These are phyloP conservation scores for Scrobipalpa costella DNA, from an alignment of 2,888 invertebrate genomes.

Conservation along the genomic window DNA sequence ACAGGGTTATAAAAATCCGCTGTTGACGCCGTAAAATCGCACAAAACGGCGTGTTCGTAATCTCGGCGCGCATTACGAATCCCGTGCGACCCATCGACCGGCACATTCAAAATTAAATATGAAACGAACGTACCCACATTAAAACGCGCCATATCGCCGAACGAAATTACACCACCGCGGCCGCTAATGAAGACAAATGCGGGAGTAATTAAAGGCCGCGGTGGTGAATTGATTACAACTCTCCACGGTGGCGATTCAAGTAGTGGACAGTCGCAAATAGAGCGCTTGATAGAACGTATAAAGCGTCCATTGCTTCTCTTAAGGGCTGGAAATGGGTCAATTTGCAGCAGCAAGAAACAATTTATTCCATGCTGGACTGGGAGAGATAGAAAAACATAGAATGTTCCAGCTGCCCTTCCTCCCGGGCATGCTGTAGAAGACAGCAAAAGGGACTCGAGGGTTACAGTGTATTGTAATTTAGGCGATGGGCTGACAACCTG, in stretches of 20 bases:
- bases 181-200: conserved; percentile 26
- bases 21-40: conserved; percentile 15
- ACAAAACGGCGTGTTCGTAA: background rate
- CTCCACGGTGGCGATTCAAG: conserved; percentile 8
- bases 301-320: too few species aligned
- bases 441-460: too few species aligned
- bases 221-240: conserved; percentile 25
- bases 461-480: too few species aligned
- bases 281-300: too few species aligned
- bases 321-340: too few species aligned
- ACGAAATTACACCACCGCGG: conserved; percentile 19
- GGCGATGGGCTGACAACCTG: too few species aligned
- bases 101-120: conserved; percentile 18
- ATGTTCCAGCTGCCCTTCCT: too few species aligned
- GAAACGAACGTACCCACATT: conserved; percentile 19
- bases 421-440: too few species aligned
- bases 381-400: too few species aligned
- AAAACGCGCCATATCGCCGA: conserved; percentile 12
- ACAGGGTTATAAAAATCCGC: conserved; percentile 13
- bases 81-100: conserved; percentile 9
- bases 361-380: too few species aligned
- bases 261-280: background rate
- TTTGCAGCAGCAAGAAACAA: too few species aligned
- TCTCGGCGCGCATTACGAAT: conserved; percentile 14
- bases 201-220: conserved; percentile 19